Evolutionary conservation across 2,888 invertebrate genomes (phyloP), one percentile per base, ranked within the genome.

Genomic region (Hydropsyche betteni): DNA sequence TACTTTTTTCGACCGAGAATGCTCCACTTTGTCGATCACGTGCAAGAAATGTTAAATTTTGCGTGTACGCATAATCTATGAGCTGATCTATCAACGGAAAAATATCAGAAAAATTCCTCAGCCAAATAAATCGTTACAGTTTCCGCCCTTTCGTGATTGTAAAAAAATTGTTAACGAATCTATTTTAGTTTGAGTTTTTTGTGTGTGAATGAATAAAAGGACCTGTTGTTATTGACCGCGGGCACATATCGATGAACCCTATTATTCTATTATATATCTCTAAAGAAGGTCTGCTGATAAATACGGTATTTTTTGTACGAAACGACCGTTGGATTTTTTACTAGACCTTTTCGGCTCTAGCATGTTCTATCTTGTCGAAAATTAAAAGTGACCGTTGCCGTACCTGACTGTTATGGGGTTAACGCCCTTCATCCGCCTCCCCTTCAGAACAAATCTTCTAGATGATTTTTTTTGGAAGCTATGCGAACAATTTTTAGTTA

Each of bases 351-450:
- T 24, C 24, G 24, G 24, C 24, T 24, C 34, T 8, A 70, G 51
- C 16, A 10, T 16, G 70, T 33, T 34, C 34, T 70, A 58, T 58
- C 58, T 53, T 53, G 70, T 51, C 55, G 24, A 72, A 70, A 72
- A 72, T 72, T 72, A 55, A 64, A 64, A 64, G 64, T 72, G 72
- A 72, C 72, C 72, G 72, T 72, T 72, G 55, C 12, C 7, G 12
- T 51, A 53, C 51, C 58, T 33, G 36, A 5, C 50, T 24, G 24
- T 24, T 24, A 2, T 24, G 50, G 72, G 72, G 72, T 72, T 7
- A 72, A 72, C 38, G 72, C 50, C 72, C 72, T 34, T 14, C 36
- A 44, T 10, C 55, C 10, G 44, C 44, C 50, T 55, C 69, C 69
- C 69, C 16, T 64, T 34, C 38, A 38, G 51, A 50, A 69, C 51